phyloP scores from a whole-genome alignment of 2,888 invertebrate genomes.

The Tipula lateralis region DNA sequence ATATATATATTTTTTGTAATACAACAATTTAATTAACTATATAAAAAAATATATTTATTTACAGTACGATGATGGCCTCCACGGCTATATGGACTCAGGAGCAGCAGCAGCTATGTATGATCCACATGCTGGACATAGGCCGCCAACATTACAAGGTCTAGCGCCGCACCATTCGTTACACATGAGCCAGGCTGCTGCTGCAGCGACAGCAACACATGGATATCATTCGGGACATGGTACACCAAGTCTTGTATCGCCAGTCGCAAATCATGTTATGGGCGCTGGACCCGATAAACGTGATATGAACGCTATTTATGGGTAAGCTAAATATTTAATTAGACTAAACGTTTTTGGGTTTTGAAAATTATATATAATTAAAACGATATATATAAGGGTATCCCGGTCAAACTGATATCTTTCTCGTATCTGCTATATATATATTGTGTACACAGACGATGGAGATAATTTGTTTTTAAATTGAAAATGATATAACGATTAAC shows the following conservation, averaged over 20 bases:
- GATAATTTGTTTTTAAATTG: slow-evolving; percentile 24
- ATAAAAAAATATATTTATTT: slow-evolving; percentile 39
- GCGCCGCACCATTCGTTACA: slow-evolving; percentile 76
- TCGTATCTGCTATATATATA: neutral
- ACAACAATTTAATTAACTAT: neutral
- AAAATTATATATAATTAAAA: neutral
- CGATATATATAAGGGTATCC: neutral
- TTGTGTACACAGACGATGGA: neutral
- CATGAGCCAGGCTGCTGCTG: slow-evolving; percentile 66
- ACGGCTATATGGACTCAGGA: slow-evolving; percentile 77
- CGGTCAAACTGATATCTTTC: neutral
- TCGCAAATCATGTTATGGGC: slow-evolving; percentile 81
- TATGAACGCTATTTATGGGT: slow-evolving; percentile 99
- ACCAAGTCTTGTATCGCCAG: slow-evolving; percentile 76
- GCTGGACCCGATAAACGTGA: slow-evolving; percentile 89
- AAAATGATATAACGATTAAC: slow-evolving; percentile 20
- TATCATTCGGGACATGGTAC: slow-evolving; percentile 55
- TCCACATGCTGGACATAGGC: slow-evolving; percentile 65
- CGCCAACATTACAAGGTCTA: slow-evolving; percentile 56
- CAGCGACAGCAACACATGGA: slow-evolving; percentile 56
- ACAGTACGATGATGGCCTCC: slow-evolving; percentile 95
- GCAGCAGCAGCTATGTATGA: slow-evolving; percentile 67
- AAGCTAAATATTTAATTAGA: slow-evolving; percentile 58
- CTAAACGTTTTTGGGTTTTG: neutral
- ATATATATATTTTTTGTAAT: neutral